A percentile compares a stretch with the other conserved stretches of the same genome.
These are phyloP conservation scores for Microcebus griseorufus DNA, from an alignment of 2,113 vertebrate species.

Conservation along the genomic window DNA sequence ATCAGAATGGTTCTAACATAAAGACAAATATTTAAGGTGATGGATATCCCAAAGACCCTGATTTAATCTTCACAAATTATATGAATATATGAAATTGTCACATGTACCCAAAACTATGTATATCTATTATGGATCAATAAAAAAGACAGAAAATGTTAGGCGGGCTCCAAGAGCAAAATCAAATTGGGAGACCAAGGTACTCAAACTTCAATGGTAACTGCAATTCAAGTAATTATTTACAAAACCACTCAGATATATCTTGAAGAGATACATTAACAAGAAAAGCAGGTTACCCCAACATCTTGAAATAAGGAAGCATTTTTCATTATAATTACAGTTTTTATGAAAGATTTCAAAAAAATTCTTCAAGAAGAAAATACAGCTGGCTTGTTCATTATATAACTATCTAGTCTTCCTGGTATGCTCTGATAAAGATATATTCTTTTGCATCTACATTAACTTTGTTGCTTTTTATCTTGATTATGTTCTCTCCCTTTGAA, in stretches of 20 bases:
- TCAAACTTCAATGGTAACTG: not conserved
- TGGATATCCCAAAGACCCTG: no score
- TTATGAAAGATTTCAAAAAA: not conserved
- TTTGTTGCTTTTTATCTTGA: constrained; percentile 8
- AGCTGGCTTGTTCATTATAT: not conserved
- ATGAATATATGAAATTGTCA: no score
- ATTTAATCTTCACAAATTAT: no score
- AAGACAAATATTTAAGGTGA: no score
- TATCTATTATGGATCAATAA: no score
- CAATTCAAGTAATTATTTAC: constrained; percentile 28
- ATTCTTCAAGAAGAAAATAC: constrained; percentile 14
- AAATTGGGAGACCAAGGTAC: not conserved
- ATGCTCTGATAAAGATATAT: not conserved
- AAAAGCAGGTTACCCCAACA: not conserved
- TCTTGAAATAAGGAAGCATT: not conserved
- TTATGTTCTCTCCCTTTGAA: not conserved
- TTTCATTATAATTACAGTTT: not conserved
- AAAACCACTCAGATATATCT: not conserved
- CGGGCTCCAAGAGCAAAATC: not conserved
- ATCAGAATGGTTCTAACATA: no score
- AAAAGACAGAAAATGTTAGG: no score
- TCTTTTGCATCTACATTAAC: constrained; percentile 23
- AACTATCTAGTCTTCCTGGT: not conserved
- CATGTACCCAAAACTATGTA: no score
- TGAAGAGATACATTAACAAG: not conserved